phyloP scores from a whole-genome alignment of 2,888 invertebrate species.

The Oscheius sp. region DNA sequence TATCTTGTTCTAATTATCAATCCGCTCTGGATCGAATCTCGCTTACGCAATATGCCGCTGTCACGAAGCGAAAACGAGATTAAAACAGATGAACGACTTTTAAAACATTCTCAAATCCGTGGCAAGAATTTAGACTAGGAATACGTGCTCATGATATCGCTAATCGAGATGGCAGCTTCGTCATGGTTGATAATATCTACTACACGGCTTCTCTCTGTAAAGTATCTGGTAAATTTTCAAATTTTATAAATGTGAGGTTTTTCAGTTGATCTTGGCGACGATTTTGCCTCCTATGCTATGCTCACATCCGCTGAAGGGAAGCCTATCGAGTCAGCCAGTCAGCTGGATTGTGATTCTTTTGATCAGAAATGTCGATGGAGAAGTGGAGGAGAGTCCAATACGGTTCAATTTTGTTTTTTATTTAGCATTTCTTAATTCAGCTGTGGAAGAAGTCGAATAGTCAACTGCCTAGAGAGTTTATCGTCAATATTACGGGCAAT shows the following conservation, averaged over 20 bases:
- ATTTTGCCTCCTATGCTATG: conserved; percentile 56
- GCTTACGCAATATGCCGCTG: background rate
- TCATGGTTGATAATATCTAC: conserved; percentile 68
- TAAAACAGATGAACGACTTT: background rate
- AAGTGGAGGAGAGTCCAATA: conserved; percentile 55
- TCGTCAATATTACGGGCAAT: conserved; percentile 66
- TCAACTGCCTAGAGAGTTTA: conserved; percentile 49
- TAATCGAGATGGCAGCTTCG: conserved; percentile 66
- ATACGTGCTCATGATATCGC: conserved; percentile 67
- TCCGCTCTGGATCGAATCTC: background rate
- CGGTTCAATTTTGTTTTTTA: conserved; percentile 30
- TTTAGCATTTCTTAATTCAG: conserved; percentile 34
- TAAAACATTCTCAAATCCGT: too few species aligned
- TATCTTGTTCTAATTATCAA: background rate
- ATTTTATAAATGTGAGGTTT: background rate
- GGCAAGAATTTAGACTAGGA: too few species aligned
- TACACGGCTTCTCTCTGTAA: conserved; percentile 67
- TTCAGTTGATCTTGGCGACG: conserved; percentile 67
- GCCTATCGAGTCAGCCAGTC: conserved; percentile 46
- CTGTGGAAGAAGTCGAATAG: conserved; percentile 58
- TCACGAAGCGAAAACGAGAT: background rate
- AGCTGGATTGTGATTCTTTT: conserved; percentile 60
- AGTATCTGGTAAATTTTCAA: conserved; percentile 57
- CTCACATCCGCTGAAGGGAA: conserved; percentile 61
- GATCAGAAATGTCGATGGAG: conserved; percentile 66